Percentiles rank a stretch among this genome's conserved stretches.
phyloP scores from a whole-genome alignment of 2,113 vertebrate genomes.

The Ancistrus triradiatus region DNA sequence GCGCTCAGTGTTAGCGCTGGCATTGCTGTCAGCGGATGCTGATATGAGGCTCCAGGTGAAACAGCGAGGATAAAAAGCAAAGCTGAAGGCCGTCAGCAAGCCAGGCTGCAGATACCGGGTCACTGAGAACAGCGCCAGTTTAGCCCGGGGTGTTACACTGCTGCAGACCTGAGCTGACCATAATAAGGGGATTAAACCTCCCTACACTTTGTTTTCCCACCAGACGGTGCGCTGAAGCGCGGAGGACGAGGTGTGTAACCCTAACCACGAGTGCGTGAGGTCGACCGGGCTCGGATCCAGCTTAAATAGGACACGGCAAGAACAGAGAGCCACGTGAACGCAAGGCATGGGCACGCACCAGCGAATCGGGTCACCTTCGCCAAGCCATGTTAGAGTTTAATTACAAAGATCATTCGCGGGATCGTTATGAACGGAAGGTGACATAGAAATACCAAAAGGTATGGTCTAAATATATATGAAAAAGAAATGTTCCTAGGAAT shows the following conservation, averaged over 20 bases:
- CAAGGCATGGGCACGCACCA: neutral
- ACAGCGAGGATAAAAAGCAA: neutral
- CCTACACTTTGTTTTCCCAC: neutral
- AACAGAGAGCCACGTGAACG: constrained; percentile 4
- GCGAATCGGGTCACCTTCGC: neutral
- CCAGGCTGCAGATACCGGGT: no score
- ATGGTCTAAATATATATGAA: no score
- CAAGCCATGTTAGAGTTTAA: no score
- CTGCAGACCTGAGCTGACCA: neutral
- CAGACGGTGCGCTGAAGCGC: neutral
- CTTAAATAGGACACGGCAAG: constrained; percentile 25
- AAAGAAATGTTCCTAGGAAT: no score
- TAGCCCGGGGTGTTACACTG: no score
- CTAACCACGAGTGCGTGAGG: neutral
- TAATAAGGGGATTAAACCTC: neutral
- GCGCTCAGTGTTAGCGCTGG: constrained; percentile 7
- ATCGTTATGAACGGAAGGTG: no score
- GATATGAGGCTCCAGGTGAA: constrained; percentile 10
- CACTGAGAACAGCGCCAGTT: no score
- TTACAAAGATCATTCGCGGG: no score
- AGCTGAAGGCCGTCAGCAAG: neutral
- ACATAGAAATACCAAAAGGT: no score
- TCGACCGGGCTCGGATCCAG: neutral
- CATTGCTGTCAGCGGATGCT: constrained; percentile 24
- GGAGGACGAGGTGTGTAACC: constrained; percentile 4